phyloP scores from a whole-genome alignment of 2,888 invertebrate genomes.

The Polymixis flavicincta region DNA sequence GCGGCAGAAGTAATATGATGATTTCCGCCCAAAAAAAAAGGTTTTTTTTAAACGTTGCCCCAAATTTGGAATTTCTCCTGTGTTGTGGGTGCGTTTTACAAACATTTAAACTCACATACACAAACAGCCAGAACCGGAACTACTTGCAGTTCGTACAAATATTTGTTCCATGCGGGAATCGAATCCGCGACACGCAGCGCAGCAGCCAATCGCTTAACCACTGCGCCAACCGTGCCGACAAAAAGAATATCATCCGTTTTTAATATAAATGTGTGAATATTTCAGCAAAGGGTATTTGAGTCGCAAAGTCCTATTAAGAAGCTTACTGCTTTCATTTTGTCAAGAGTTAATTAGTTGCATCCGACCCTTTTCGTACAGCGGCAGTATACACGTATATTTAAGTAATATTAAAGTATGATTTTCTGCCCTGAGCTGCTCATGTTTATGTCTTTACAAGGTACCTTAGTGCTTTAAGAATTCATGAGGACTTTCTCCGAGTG shows the following conservation, averaged over 20 bases:
- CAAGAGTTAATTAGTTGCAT: slow-evolving; percentile 57
- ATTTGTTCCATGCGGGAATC: too few relatives aligned
- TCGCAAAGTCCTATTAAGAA: slow-evolving; percentile 49
- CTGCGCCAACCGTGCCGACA: too few relatives aligned
- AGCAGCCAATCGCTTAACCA: too few relatives aligned
- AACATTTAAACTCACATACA: too few relatives aligned
- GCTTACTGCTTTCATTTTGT: slow-evolving; percentile 58
- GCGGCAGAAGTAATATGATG: too few relatives aligned
- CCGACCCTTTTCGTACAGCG: slow-evolving; percentile 48
- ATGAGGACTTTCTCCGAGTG: slow-evolving; percentile 11
- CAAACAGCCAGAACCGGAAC: too few relatives aligned
- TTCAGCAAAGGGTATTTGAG: slow-evolving; percentile 38
- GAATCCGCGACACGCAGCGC: too few relatives aligned
- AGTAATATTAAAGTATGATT: slow-evolving; percentile 24
- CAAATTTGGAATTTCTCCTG: too few relatives aligned
- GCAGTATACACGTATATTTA: slow-evolving; percentile 29
- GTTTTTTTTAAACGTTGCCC: too few relatives aligned
- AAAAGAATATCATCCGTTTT: slow-evolving; percentile 21
- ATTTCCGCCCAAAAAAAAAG: too few relatives aligned
- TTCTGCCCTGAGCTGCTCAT: slow-evolving; percentile 14
- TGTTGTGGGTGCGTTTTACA: too few relatives aligned
- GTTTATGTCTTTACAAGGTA: slow-evolving; percentile 9
- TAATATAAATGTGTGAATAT: slow-evolving; percentile 22
- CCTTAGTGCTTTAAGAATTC: slow-evolving; percentile 26
- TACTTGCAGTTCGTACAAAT: too few relatives aligned